Percentiles rank a stretch among this genome's conserved stretches.
phyloP scores from a whole-genome alignment of 64 coral and sea anemone genomes.

The Porites australiensis region DNA sequence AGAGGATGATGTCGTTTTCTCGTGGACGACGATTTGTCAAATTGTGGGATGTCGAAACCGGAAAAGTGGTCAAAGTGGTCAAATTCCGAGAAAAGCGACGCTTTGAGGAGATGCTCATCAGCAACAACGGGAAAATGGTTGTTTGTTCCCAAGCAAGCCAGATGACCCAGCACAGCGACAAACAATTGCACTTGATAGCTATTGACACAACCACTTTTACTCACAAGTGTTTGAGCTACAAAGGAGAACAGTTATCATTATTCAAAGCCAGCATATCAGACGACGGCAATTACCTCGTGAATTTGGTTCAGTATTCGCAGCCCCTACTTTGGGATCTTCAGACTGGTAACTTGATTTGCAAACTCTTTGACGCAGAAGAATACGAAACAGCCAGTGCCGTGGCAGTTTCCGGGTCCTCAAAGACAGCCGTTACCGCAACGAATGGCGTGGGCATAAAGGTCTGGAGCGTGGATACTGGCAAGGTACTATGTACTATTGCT shows the following conservation, averaged over 20 bases:
- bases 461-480: constrained; percentile 28
- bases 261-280: constrained; percentile 79
- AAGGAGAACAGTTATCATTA: constrained; percentile 46
- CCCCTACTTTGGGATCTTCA: constrained; percentile 51
- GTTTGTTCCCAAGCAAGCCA: constrained; percentile 61
- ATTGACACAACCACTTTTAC: constrained; percentile 66
- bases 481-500: constrained; percentile 13
- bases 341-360: constrained; percentile 44
- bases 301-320: constrained; percentile 26
- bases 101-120: constrained; percentile 87
- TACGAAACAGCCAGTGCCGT: constrained; percentile 29
- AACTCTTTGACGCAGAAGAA: constrained; percentile 36
- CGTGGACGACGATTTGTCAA: constrained; percentile 52
- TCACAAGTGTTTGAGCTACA: constrained; percentile 55
- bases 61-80: constrained; percentile 71
- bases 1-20: constrained; percentile 83
- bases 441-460: constrained; percentile 20
- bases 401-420: constrained; percentile 23
- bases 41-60: constrained; percentile 85
- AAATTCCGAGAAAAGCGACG: constrained; percentile 82
- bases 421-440: constrained; percentile 7
- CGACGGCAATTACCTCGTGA: constrained; percentile 80
- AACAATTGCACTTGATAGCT: constrained; percentile 71
- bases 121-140: constrained; percentile 57
- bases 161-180: constrained; percentile 18